Percentiles rank a stretch among this genome's conserved stretches.
phyloP scores from a whole-genome alignment of 2,888 invertebrate genomes.

The Pristionchus arcanus region DNA sequence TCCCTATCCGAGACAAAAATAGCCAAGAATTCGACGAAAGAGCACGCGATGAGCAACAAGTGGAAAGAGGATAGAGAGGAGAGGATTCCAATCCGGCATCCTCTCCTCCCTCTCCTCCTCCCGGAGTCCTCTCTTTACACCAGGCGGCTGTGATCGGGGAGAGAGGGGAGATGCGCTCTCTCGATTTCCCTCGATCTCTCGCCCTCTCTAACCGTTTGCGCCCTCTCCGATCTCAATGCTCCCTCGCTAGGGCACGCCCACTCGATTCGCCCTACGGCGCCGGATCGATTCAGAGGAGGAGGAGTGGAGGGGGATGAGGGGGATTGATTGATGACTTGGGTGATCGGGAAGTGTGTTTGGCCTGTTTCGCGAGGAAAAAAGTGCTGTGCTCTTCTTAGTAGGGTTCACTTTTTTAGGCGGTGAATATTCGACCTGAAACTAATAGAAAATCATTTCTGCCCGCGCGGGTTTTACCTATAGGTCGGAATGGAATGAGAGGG shows the following conservation, averaged over 20 bases:
- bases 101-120: constrained; percentile 18
- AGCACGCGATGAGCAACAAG: background rate
- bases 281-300: constrained; percentile 21
- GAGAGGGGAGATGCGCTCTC: background rate
- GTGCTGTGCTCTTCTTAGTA: background rate
- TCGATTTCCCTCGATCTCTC: background rate
- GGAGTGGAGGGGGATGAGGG: background rate
- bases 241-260: constrained; percentile 37
- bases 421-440: too few relatives aligned
- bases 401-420: too few relatives aligned
- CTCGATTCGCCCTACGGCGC: constrained; percentile 38
- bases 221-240: background rate
- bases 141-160: background rate
- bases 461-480: too few relatives aligned
- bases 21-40: background rate
- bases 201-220: background rate
- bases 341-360: background rate
- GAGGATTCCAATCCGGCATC: background rate
- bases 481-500: too few relatives aligned
- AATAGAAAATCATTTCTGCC: too few relatives aligned
- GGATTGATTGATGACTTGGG: constrained; percentile 5
- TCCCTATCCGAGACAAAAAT: too few relatives aligned
- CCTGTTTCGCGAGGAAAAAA: background rate
- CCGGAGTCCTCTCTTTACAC: constrained; percentile 29
- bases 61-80: background rate